Percentiles rank a stretch among this genome's conserved stretches.
Conservation (phyloP, 2,888 invertebrate genomes). For the Lamellibrachia columna region DNA sequence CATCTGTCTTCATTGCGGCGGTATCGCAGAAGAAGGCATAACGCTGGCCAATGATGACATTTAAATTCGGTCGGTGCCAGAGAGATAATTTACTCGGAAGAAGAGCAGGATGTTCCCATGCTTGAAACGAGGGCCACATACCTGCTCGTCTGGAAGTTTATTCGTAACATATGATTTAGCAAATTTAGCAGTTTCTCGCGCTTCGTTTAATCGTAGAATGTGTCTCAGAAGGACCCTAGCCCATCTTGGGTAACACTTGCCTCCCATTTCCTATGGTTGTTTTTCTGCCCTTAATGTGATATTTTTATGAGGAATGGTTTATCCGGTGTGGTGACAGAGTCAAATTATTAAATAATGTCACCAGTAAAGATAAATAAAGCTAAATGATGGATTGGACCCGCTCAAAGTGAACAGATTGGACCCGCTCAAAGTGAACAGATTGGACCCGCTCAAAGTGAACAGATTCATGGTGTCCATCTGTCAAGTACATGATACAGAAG, state of each 20-base stretch:
- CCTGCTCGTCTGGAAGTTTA: not conserved
- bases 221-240: not conserved
- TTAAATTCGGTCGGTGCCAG: not conserved
- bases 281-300: not conserved
- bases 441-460: not conserved
- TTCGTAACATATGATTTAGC: not conserved
- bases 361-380: not conserved
- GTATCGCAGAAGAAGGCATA: not conserved
- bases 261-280: not conserved
- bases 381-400: conserved; percentile 6
- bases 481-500: not conserved
- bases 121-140: conserved; percentile 6
- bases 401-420: not conserved
- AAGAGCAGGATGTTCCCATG: conserved; percentile 4
- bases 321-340: not conserved
- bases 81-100: not conserved
- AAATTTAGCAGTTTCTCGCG: conserved; percentile 3
- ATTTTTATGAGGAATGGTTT: not conserved
- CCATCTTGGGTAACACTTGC: not conserved
- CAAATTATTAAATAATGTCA: not conserved
- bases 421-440: not conserved
- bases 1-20: not conserved
- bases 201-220: conserved; percentile 11
- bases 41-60: not conserved
- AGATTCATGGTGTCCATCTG: not conserved